Evolutionary conservation across 2,888 invertebrate species (phyloP).

Genomic region (Drosophila pegasa): DNA sequence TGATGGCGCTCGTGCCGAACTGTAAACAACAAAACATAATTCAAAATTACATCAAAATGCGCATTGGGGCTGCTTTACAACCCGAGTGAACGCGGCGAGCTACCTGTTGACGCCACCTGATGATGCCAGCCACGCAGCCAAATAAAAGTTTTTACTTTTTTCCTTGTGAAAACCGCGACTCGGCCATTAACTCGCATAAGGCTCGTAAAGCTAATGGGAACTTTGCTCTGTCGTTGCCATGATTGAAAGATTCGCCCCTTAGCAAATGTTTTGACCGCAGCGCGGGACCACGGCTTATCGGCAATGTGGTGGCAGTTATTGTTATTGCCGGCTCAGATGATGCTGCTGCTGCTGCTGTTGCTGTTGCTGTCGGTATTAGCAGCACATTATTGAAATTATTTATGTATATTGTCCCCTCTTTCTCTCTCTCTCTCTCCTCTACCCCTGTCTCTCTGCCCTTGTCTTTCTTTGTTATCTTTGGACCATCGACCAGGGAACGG

Average conservation of each 20-base stretch:
- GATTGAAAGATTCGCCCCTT: conserved; percentile 57
- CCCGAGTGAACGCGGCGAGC: not conserved
- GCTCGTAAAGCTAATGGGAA: conserved; percentile 53
- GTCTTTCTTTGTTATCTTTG: conserved; percentile 32
- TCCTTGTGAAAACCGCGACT: conserved; percentile 4
- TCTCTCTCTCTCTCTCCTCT: no score
- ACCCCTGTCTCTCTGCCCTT: not conserved
- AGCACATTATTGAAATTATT: conserved; percentile 75
- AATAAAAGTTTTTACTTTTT: conserved; percentile 61
- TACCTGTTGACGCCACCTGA: conserved; percentile 25
- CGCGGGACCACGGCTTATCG: conserved; percentile 28
- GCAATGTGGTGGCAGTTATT: conserved; percentile 31
- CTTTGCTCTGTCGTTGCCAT: conserved; percentile 43
- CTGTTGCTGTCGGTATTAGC: conserved; percentile 57
- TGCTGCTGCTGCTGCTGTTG: conserved; percentile 20
- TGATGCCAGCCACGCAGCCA: not conserved
- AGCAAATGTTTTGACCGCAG: conserved; percentile 60
- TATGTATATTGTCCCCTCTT: conserved; percentile 35
- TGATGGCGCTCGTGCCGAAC: conserved; percentile 10
- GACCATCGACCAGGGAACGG: conserved; percentile 34
- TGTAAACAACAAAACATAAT: conserved; percentile 26
- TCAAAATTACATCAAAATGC: conserved; percentile 29
- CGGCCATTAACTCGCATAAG: conserved; percentile 49
- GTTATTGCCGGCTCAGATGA: conserved; percentile 31
- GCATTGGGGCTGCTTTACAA: not conserved